Percentiles rank a stretch among this genome's conserved stretches.
Conservation (phyloP, 1,140 invertebrate species). For the Nasonia giraulti region DNA sequence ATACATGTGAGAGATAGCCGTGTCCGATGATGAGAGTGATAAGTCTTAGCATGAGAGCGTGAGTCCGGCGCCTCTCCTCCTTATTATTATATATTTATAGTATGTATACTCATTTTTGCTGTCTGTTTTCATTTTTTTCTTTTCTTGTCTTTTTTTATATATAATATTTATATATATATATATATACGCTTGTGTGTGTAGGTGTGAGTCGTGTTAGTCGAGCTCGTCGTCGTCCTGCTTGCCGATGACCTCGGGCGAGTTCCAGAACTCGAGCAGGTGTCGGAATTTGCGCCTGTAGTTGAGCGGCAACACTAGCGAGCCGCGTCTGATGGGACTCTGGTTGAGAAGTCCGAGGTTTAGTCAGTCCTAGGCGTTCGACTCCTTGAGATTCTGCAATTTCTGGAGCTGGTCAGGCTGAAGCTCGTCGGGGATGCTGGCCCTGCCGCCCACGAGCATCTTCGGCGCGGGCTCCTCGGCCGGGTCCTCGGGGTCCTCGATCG, state of each 20-base stretch:
- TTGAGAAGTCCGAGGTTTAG: constrained; percentile 65
- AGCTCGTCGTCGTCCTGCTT: constrained; percentile 59
- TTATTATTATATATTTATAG: constrained; percentile 22
- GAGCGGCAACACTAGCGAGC: constrained; percentile 70
- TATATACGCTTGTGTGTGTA: background rate
- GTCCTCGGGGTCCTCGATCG: constrained; percentile 80
- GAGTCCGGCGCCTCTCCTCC: background rate
- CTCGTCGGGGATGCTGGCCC: constrained; percentile 88
- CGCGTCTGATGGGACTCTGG: background rate
- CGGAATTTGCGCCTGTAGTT: constrained; percentile 71
- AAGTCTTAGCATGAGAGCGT: constrained; percentile 48
- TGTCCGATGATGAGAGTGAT: constrained; percentile 38
- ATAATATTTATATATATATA: background rate
- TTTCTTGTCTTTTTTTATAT: too few relatives aligned
- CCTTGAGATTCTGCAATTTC: constrained; percentile 88
- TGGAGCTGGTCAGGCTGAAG: constrained; percentile 89
- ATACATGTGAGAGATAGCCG: constrained; percentile 7
- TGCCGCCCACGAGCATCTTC: constrained; percentile 81
- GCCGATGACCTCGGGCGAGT: constrained; percentile 64
- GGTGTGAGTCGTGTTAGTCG: background rate
- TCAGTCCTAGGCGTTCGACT: constrained; percentile 87
- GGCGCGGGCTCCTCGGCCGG: constrained; percentile 67
- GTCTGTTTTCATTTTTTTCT: constrained; percentile 35
- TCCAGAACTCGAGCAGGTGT: constrained; percentile 70
- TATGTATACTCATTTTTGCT: constrained; percentile 31